Base-by-base conservation (phyloP, 2,888 invertebrate species). In the Ellobium chinense region DNA sequence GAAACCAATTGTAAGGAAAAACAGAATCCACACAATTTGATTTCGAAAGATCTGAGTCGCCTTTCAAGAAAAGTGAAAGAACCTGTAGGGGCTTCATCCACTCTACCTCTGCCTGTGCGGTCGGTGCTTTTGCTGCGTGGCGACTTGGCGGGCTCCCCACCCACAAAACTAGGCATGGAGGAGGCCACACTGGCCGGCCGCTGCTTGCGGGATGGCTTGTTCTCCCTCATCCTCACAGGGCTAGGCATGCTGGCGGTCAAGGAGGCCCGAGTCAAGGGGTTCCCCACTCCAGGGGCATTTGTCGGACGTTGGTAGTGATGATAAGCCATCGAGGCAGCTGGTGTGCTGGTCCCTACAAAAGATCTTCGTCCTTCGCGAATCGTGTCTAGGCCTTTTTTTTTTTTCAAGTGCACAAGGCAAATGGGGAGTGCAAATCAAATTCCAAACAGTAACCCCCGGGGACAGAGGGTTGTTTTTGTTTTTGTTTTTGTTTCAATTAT, bases 361-460 rank as follows among this genome's bases (percentile, higher is more conserved):
- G 90, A 90, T 84, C 89, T 88, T 82, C 87, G 85, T 84, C 89
- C 85, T 86, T 91, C 91, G 77, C 88, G 89, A 83, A 91, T 90
- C 84, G 89, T 85, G 87, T 89, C 87, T 80, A 91, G 89, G 84
- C 88, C 91, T 91, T 78, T 39, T 24, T 46, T 46, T 46, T 46
- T 46, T 46, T 46, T 18, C 46, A 46, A 46, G 46, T 12, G 18
- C n/a, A n/a, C n/a, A n/a, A n/a, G n/a, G n/a, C n/a, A n/a, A n/a
- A n/a, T n/a, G n/a, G n/a, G 9, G 34, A 36, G 58, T 56, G 72
- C 72, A 72, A 46, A 46, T 46, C 63, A 73, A 74, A 31, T 56
- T 36, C 66, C 65, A 65, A 65, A 29, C 9, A 60, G 21, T 18
- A n/a, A 37, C 31, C 36, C 73, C 73, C 73, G 39, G 27, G 24